Evolutionary conservation across 2,113 vertebrate species (phyloP).

Genomic region (Merops nubicus): DNA sequence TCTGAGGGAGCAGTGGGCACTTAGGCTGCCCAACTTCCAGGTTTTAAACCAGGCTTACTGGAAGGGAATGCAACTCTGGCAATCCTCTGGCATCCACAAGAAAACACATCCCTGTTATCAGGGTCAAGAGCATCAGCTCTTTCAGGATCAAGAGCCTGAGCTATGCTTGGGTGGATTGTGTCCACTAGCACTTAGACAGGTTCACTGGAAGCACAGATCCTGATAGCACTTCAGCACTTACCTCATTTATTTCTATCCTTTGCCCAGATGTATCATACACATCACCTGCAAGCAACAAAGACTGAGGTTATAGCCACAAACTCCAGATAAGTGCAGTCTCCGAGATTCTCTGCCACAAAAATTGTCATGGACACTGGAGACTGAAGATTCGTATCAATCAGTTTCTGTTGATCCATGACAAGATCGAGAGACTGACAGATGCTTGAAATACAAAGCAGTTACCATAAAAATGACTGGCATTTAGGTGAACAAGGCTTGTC

Average conservation of each 20-base stretch:
- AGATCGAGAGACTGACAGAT: not conserved
- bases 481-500: not conserved
- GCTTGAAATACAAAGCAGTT: not conserved
- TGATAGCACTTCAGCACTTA: constrained; percentile 57
- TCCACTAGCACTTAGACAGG: not conserved
- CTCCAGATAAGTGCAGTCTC: fast-evolving
- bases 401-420: not conserved
- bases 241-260: constrained; percentile 82
- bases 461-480: not conserved
- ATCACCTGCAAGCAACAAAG: constrained; percentile 77
- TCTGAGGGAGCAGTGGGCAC: not conserved
- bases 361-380: not conserved
- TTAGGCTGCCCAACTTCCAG: fast-evolving
- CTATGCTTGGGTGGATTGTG: not conserved
- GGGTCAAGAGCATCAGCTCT: not conserved
- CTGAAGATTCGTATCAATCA: not conserved
- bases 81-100: not conserved
- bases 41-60: not conserved
- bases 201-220: not conserved
- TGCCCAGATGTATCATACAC: constrained; percentile 76
- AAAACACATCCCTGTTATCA: not conserved
- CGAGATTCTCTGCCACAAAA: not conserved
- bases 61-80: not conserved
- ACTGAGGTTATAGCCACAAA: not conserved
- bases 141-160: not conserved